These are phyloP conservation scores for Gambusia affinis DNA, from an alignment of 2,113 vertebrate species.

Conservation along the genomic window DNA sequence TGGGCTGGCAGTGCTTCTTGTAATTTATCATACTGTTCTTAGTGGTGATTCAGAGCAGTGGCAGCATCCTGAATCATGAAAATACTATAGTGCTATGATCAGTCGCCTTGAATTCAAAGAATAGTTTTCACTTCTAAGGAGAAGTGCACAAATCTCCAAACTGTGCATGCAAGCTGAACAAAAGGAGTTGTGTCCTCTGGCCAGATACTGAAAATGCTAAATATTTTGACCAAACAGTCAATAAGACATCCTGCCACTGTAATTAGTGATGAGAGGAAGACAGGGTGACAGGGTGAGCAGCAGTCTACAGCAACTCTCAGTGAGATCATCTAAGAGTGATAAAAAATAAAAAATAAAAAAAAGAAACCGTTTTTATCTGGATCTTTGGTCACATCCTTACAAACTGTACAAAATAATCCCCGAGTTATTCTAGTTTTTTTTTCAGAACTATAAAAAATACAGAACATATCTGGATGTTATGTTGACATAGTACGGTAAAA, in stretches of 20 bases:
- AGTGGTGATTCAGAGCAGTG: not conserved
- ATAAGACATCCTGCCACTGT: not conserved
- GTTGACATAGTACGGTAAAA: not conserved
- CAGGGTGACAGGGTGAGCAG: too few species aligned
- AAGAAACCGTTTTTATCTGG: too few species aligned
- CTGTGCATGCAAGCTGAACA: too few species aligned
- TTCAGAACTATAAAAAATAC: not conserved
- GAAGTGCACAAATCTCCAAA: too few species aligned
- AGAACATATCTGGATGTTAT: not conserved
- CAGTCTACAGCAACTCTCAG: too few species aligned
- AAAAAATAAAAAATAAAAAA: too few species aligned
- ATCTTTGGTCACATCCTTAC: too few species aligned
- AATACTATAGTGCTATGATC: not conserved
- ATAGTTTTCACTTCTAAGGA: not conserved
- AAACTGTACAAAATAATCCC: too few species aligned
- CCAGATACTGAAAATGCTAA: not conserved
- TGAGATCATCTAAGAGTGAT: too few species aligned
- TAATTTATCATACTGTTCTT: not conserved
- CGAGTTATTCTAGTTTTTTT: too few species aligned
- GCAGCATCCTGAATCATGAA: not conserved
- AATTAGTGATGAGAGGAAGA: too few species aligned
- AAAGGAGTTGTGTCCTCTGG: too few species aligned
- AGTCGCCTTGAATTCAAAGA: not conserved
- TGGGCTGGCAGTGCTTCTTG: not conserved
- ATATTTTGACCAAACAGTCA: not conserved